Evolutionary conservation across 2,797 vertebrate species (phyloP).

Genomic region (Mareca strepera): DNA sequence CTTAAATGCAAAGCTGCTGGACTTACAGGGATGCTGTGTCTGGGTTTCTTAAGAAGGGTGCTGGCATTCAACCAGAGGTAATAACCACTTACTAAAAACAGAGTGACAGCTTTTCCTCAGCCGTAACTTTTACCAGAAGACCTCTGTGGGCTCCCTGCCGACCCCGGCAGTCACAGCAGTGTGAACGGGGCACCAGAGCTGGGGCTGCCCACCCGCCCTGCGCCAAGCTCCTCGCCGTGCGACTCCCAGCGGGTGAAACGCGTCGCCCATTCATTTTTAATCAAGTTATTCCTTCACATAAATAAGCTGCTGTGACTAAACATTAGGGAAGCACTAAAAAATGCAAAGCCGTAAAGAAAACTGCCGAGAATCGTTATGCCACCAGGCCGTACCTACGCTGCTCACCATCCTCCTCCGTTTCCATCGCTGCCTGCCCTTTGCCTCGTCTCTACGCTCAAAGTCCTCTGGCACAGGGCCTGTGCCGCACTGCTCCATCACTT

Average conservation of each 20-base stretch:
- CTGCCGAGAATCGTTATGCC: constrained; percentile 51
- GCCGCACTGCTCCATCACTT: not conserved
- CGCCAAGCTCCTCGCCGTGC: constrained; percentile 7
- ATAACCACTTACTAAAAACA: not conserved
- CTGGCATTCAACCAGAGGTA: not conserved
- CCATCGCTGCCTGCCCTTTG: not conserved
- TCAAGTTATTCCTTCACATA: constrained; percentile 68
- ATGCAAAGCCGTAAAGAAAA: constrained; percentile 58
- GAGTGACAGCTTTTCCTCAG: not conserved
- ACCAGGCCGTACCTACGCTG: not conserved
- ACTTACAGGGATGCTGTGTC: not conserved
- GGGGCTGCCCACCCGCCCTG: not conserved
- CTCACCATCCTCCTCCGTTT: not conserved
- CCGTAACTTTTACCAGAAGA: constrained; percentile 29
- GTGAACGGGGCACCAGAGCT: not conserved
- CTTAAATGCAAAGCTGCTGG: not conserved
- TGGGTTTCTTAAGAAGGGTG: not conserved
- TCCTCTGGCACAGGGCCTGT: not conserved
- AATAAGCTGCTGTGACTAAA: constrained; percentile 64
- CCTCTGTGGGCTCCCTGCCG: constrained; percentile 13
- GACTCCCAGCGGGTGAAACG: constrained; percentile 62
- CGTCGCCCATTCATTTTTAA: constrained; percentile 67
- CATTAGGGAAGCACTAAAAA: constrained; percentile 58
- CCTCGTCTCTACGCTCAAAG: not conserved
- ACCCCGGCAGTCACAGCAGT: not conserved